Evolutionary conservation across 2,797 vertebrate genomes (phyloP).

Genomic region (Enteromius afrohamiltoni): DNA sequence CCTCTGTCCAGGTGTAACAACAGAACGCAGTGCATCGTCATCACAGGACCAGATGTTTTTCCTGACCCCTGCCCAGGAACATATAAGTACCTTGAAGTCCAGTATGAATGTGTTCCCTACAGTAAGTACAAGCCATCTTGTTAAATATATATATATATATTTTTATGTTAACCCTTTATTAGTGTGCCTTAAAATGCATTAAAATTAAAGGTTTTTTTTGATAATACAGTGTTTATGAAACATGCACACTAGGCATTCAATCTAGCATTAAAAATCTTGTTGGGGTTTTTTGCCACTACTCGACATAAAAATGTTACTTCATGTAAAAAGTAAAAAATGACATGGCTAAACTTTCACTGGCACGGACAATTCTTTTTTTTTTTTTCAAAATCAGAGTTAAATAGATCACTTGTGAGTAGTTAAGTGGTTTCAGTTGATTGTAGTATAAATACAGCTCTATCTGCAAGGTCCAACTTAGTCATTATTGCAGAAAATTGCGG

Average conservation of each 20-base stretch:
- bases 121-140: constrained; percentile 91
- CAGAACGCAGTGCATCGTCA: constrained; percentile 97
- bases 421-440: not conserved
- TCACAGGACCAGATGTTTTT: constrained; percentile 98
- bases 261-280: not conserved
- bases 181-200: constrained; percentile 7
- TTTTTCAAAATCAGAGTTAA: not conserved
- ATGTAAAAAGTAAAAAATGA: not conserved
- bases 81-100: constrained; percentile 99
- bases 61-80: constrained; percentile 99
- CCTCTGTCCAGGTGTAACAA: constrained; percentile 91
- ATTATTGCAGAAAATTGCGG: constrained; percentile 9
- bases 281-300: not conserved
- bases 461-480: constrained; percentile 6
- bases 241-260: not conserved
- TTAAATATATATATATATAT: constrained; percentile 61
- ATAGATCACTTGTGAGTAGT: constrained; percentile 3
- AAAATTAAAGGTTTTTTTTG: too few relatives aligned
- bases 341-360: too few relatives aligned
- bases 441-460: not conserved
- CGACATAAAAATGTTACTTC: not conserved
- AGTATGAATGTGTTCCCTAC: constrained; percentile 99
- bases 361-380: not conserved
- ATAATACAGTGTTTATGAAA: constrained; percentile 33
- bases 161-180: not conserved